These are phyloP conservation scores for Epinephelus moara DNA, from an alignment of 2,113 vertebrate genomes.

Conservation along the genomic window DNA sequence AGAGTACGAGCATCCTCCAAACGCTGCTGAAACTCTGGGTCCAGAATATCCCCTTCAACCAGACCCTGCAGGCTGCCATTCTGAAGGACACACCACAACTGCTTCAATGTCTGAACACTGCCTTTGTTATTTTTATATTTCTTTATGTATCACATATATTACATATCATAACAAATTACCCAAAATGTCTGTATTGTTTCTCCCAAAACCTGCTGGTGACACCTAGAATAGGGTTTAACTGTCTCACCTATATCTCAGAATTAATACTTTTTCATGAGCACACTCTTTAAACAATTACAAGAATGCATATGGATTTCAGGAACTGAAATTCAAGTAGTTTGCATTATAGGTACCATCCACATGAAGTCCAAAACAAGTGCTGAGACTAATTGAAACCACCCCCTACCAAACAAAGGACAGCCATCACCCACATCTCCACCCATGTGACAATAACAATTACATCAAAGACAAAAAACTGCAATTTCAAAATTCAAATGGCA, in stretches of 20 bases:
- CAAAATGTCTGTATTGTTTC: background rate
- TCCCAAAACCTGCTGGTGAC: background rate
- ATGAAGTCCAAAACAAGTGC: background rate
- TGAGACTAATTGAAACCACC: background rate
- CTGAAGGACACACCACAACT: slow-evolving; percentile 56
- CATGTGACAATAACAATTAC: background rate
- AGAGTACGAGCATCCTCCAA: slow-evolving; percentile 80
- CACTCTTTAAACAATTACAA: background rate
- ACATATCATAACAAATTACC: background rate
- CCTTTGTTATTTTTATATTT: background rate
- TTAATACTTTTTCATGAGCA: too few species aligned
- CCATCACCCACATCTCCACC: background rate
- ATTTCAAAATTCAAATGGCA: too few species aligned
- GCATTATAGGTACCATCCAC: background rate
- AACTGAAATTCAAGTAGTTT: background rate
- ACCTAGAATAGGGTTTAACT: background rate
- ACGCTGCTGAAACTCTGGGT: slow-evolving; percentile 84
- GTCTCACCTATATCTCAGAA: background rate
- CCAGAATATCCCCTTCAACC: slow-evolving; percentile 81
- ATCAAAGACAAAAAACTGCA: background rate
- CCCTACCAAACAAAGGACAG: background rate
- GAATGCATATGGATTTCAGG: background rate
- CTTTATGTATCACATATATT: background rate
- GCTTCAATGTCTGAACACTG: background rate
- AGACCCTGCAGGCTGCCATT: slow-evolving; percentile 64